Base-by-base conservation (phyloP, 2,113 vertebrate species). In the Gymnobelideus leadbeateri region DNA sequence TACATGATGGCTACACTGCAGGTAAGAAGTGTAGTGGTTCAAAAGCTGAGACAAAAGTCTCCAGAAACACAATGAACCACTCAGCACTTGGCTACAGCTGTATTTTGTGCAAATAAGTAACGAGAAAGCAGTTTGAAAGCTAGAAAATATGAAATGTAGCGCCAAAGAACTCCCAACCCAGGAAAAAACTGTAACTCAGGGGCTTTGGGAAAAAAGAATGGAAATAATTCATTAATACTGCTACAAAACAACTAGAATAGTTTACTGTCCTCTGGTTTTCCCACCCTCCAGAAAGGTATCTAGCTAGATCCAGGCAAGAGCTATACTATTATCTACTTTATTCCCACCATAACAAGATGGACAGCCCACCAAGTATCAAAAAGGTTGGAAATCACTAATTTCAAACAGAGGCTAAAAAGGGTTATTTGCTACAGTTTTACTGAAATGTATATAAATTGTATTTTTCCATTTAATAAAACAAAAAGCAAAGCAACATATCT, bases 331-430 rank as follows among this genome's bases (percentile, higher is more conserved):
- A 95, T 93, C 95, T 97, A 97, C 57, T 98, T 98, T 97, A 98
- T 94, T 98, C 98, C 98, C 98, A 98, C 93, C 92, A 96, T 97
- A 97, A 97, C 96, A 98, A 98, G 96, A 98, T 31, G 95, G 98
- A 98, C 49, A 98, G 77, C 98, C 97, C 97, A 97, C 91, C 91
- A 98, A 96, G 97, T 97, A 98, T 95, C 68, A 96, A 92, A 98
- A 98, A 98, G 97, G 98, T 97, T 98, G 96, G 98, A 98, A 98
- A 98, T 97, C 98, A 97, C 97, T 98, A 98, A 98, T 98, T 98
- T 94, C 97, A 98, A 98, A 98, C 97, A 98, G 97, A 98, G 95
- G 98, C 98, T 97, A 96, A 98, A 97, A 97, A 97, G 97, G 95
- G 97, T 97, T 98, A 98, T 97, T 97, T 97, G 97, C 96, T 97